A percentile compares a stretch with the other conserved stretches of the same genome.
These are phyloP conservation scores for Linnaemya tessellans DNA, from an alignment of 2,888 invertebrate species.

Conservation along the genomic window DNA sequence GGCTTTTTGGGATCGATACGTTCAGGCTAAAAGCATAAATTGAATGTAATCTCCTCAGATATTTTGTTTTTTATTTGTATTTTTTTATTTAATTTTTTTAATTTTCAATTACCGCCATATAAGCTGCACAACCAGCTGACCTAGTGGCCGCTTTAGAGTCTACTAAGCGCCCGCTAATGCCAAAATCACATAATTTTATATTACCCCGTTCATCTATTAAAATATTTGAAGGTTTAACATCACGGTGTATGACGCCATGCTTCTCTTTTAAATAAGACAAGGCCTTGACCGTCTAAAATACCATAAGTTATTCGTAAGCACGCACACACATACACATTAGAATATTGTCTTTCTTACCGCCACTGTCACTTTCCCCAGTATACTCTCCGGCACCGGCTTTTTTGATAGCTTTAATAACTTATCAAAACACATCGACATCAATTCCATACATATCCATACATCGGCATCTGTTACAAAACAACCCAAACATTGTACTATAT, in stretches of 20 bases:
- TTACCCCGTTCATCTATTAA: slow-evolving; percentile 96
- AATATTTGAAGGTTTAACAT: slow-evolving; percentile 99
- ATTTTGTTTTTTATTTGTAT: neutral
- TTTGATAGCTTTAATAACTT: slow-evolving; percentile 94
- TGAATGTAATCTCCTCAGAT: neutral
- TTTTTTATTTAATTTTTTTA: neutral
- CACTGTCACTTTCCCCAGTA: slow-evolving; percentile 98
- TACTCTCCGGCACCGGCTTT: slow-evolving; percentile 96
- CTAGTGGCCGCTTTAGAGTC: slow-evolving; percentile 99
- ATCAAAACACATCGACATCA: slow-evolving; percentile 99
- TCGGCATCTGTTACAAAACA: slow-evolving; percentile 98
- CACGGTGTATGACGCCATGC: slow-evolving; percentile 98
- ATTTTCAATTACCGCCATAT: slow-evolving; percentile 94
- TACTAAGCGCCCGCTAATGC: slow-evolving; percentile 98
- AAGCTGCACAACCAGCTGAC: slow-evolving; percentile 99
- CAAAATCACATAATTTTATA: slow-evolving; percentile 99
- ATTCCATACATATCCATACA: slow-evolving; percentile 99
- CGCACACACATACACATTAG: neutral
- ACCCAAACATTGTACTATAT: slow-evolving; percentile 98
- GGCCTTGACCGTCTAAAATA: slow-evolving; percentile 94
- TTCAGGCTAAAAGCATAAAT: slow-evolving; percentile 89
- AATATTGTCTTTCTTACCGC: slow-evolving; percentile 88
- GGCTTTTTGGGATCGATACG: slow-evolving; percentile 97
- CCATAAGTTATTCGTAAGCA: slow-evolving; percentile 43
- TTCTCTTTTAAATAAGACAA: slow-evolving; percentile 98